These are phyloP conservation scores for Prosapia bicincta DNA, from an alignment of 2,888 invertebrate species.

Conservation along the genomic window DNA sequence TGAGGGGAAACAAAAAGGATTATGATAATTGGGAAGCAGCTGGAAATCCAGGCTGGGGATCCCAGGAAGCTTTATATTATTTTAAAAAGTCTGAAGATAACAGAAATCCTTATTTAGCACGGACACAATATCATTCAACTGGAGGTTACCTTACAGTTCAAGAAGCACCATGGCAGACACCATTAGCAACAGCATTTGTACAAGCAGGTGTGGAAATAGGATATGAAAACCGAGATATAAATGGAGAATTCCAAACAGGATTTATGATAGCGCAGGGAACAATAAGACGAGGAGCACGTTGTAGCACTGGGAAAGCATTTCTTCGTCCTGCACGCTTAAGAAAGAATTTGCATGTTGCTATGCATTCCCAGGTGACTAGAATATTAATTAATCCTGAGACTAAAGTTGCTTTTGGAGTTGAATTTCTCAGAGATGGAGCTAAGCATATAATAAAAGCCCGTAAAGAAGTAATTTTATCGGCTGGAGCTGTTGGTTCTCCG, in stretches of 20 bases:
- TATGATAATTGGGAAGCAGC: slow-evolving; percentile 85
- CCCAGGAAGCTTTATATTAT: slow-evolving; percentile 72
- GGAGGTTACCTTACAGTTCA: slow-evolving; percentile 81
- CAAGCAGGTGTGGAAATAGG: slow-evolving; percentile 77
- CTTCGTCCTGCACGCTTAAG: slow-evolving; percentile 74
- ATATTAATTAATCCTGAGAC: slow-evolving; percentile 53
- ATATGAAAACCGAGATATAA: slow-evolving; percentile 81
- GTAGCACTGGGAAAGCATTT: slow-evolving; percentile 87
- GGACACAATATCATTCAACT: slow-evolving; percentile 73
- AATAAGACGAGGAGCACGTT: slow-evolving; percentile 72
- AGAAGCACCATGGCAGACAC: slow-evolving; percentile 84
- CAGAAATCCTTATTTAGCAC: slow-evolving; percentile 75
- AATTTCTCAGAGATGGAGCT: slow-evolving; percentile 69
- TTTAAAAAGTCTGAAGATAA: slow-evolving; percentile 93
- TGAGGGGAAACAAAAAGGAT: slow-evolving; percentile 84
- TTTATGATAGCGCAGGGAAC: slow-evolving; percentile 89
- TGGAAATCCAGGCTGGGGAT: slow-evolving; percentile 88
- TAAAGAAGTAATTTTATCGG: slow-evolving; percentile 86
- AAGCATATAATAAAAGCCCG: slow-evolving; percentile 68
- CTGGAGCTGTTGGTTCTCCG: slow-evolving; percentile 89
- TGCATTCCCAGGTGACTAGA: slow-evolving; percentile 65
- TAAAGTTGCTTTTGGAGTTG: slow-evolving; percentile 77
- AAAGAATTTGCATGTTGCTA: slow-evolving; percentile 79
- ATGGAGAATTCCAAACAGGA: slow-evolving; percentile 81
- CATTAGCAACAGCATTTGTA: slow-evolving; percentile 75